Base-by-base conservation (phyloP, 2,888 invertebrate genomes). In the Neoaliturus tenellus region DNA sequence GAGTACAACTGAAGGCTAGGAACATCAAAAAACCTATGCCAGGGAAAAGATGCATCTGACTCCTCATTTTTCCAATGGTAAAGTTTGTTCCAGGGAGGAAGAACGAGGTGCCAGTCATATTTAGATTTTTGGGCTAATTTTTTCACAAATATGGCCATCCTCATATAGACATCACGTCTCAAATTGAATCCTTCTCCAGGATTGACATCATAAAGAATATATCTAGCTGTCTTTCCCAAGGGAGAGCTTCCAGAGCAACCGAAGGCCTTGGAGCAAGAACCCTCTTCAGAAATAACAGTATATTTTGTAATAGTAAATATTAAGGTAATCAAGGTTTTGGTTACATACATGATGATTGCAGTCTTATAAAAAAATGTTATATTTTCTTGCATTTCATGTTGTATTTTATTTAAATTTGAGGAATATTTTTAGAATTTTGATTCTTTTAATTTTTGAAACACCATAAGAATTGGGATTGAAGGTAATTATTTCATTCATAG, bases 121-220 rank as follows among this genome's bases (percentile, higher is more conserved):
- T 85, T 51, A 31, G 62, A 51, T 14, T 91, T 89, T 83, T 92
- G 92, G 84, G 93, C 92, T 81, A 98, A 91, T 84, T 94, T 93
- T 39, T 95, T 92, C 0, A 97, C 92, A 89, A 98, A 94, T 71
- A 96, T 95, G 0, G 98, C 98, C 88, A 98, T 93, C 87, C 99
- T 93, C 92, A 99, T 95, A 89, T 98, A 99, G 0, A 99, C 99
- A 92, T 99, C 99, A 44, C 99, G 93, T 20, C 98, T 93, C 85
- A 99, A 92, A 92, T 99, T 99, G 89, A 99, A 99, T 0, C 99
- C 99, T 92, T 99, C 99, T 0, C 96, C 95, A 1, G 95, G 95
- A 92, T 99, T 99, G 0, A 99, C 95, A 89, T 98, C 98, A 90
- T 98, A 99, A 75, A 99, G 92, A 82, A 99, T 91, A 89, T 95